Percentiles rank a stretch among this genome's conserved stretches.
Conservation (phyloP, 2,888 invertebrate genomes). For the Cheilosia vernalis region DNA sequence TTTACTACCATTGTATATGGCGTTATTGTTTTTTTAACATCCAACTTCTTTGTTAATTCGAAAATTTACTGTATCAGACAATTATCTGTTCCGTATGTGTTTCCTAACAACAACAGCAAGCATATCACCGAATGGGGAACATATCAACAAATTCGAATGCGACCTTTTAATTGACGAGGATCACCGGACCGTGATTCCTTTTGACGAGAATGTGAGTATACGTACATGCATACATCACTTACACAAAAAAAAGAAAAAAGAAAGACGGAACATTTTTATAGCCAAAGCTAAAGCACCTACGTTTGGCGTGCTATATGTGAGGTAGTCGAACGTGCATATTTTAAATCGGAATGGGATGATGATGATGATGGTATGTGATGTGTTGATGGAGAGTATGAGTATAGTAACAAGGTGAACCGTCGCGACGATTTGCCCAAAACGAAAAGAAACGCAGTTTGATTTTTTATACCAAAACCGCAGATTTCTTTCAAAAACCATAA, state of each 20-base stretch:
- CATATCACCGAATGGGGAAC: conserved; percentile 61
- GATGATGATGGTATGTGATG: conserved; percentile 1
- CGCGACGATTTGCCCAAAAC: neutral
- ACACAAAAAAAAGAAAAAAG: neutral
- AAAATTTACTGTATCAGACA: conserved; percentile 65
- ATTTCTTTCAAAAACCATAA: neutral
- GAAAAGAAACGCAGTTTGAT: neutral
- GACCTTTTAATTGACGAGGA: conserved; percentile 74
- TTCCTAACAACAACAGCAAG: conserved; percentile 39
- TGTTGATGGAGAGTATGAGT: neutral
- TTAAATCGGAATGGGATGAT: neutral
- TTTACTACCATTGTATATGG: conserved; percentile 6
- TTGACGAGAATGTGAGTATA: conserved; percentile 41
- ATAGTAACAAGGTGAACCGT: conserved; percentile 16
- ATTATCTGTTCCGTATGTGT: conserved; percentile 68
- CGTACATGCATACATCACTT: conserved; percentile 1
- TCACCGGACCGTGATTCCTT: conserved; percentile 74
- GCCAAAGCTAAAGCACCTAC: conserved; percentile 5
- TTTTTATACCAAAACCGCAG: neutral
- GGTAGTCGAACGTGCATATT: neutral
- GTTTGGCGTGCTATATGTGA: neutral
- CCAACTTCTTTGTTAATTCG: conserved; percentile 62
- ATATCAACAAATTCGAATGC: conserved; percentile 67
- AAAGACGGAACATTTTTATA: conserved; percentile 15
- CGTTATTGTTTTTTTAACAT: conserved; percentile 22